Percentiles rank a stretch among this genome's conserved stretches.
Conservation (phyloP, 64 coral and sea anemone species). For the Montipora capricornis region DNA sequence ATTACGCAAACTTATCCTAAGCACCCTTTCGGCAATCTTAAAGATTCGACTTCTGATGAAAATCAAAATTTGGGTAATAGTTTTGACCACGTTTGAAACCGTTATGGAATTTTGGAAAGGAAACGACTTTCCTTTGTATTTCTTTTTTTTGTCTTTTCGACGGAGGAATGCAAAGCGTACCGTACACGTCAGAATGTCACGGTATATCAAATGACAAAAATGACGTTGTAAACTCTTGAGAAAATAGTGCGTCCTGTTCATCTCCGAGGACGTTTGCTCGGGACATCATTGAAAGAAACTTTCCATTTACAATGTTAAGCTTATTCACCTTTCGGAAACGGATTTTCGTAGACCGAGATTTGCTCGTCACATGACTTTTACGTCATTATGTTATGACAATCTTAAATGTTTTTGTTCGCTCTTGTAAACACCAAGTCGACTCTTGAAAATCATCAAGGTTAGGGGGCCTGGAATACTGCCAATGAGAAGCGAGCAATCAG, state of each 20-base stretch:
- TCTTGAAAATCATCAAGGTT: background rate
- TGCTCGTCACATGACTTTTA: background rate
- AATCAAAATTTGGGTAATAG: too few species aligned
- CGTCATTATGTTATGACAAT: background rate
- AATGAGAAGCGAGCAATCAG: background rate
- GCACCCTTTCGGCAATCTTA: too few species aligned
- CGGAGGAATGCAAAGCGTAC: background rate
- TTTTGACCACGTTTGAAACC: too few species aligned
- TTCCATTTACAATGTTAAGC: too few species aligned
- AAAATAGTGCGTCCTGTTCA: background rate
- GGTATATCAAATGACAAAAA: background rate
- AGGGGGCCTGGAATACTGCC: background rate
- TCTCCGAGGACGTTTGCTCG: background rate
- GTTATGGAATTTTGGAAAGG: background rate
- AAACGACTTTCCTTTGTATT: background rate
- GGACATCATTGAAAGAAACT: background rate
- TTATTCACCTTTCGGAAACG: too few species aligned
- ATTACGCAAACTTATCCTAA: too few species aligned
- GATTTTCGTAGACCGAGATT: too few species aligned
- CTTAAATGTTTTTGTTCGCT: background rate
- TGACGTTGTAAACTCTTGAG: background rate
- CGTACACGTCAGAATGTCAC: background rate
- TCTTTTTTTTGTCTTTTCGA: background rate
- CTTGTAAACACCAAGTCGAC: background rate
- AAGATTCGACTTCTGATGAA: too few species aligned